Base-by-base conservation (phyloP, 2,888 invertebrate species). In the Entomobrya multifasciata region DNA sequence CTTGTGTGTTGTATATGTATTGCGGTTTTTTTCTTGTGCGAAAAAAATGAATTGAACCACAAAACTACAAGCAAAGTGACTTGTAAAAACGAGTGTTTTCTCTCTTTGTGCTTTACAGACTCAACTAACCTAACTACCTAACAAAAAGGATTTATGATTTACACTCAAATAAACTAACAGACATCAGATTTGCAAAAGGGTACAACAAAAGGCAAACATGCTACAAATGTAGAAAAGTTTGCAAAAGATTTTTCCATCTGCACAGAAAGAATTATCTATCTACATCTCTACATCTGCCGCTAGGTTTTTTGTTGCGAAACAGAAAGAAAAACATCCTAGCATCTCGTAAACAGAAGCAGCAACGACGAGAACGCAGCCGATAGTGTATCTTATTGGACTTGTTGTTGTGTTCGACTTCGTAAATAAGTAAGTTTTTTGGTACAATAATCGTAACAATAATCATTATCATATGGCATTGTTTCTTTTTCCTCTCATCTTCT, bases 21-120 rank as follows among this genome's bases (percentile, higher is more conserved):
- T 36, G 65, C 10, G 17, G n/a, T 65, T 65, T 41, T 65, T 65
- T 65, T 65, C 30, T 65, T 65, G 1, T 36, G 30, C 4, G 4
- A 65, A 65, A 65, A 62, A 65, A 65, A 65, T 65, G 65, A 65
- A 65, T 36, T 65, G 65, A 65, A 20, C 17, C 17, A 65, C 30
- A 65, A 65, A 65, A 65, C 65, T n/a, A n/a, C n/a, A n/a, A n/a
- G n/a, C 65, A 65, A 65, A 65, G 65, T 65, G 65, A 65, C 65
- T 65, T 65, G 65, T 36, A 65, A 65, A 57, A 65, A 36, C 10
- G 17, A n/a, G 30, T 65, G 65, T 41, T 65, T 36, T 17, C 65
- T 36, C 36, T 36, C 36, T 36, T 8, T 36, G 36, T 36, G 8
- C 36, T 36, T 36, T 36, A 36, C 36, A 4, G 36, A 36, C 36